Evolutionary conservation across 2,888 invertebrate genomes (phyloP), one percentile per base, ranked within the genome.

Genomic region (Cylindroiulus punctatus): DNA sequence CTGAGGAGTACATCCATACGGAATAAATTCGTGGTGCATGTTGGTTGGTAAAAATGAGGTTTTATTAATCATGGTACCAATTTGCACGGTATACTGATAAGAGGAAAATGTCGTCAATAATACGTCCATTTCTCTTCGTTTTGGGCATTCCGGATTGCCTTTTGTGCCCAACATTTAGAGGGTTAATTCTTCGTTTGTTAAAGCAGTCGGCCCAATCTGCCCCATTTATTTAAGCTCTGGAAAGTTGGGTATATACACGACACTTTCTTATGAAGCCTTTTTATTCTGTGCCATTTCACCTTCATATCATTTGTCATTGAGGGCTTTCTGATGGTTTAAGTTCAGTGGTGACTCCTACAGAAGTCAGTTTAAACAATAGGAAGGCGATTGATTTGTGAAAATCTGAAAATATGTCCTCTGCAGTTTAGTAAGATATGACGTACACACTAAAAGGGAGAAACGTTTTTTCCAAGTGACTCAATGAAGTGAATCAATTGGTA

Each of bases 381-480:
- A 81, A 30, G 22, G 19, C 81, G 81, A 81, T 81, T 81, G 81
- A 81, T 81, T 81, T 81, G 81, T 5, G 81, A 81, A 81, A 81
- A 81, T 81, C 30, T 32, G 4, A 81, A 81, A 81, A 81, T 32
- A 30, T 81, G n/a, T 17, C 22, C 17, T 26, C 52, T 52, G 19
- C 17, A 52, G 81, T 81, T 26, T n/a, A 81, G 22, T 81, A 81
- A 81, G 22, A 81, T 52, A 30, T 5, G 36, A 81, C 22, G 5
- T 81, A 81, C 32, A 7, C 36, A 30, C 17, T 81, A 81, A 81
- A 81, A 81, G 26, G 81, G 7, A n/a, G 81, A 36, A 81, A 32
- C 32, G 81, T 30, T 81, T n/a, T 81, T 81, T 81, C 14, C 12
- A 81, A 81, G 17, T 81, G 26, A 81, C 26, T 81, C 36, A 81